phyloP scores from a whole-genome alignment of 53 echinoderm and acorn worm species.

The Actinopyga echinites region DNA sequence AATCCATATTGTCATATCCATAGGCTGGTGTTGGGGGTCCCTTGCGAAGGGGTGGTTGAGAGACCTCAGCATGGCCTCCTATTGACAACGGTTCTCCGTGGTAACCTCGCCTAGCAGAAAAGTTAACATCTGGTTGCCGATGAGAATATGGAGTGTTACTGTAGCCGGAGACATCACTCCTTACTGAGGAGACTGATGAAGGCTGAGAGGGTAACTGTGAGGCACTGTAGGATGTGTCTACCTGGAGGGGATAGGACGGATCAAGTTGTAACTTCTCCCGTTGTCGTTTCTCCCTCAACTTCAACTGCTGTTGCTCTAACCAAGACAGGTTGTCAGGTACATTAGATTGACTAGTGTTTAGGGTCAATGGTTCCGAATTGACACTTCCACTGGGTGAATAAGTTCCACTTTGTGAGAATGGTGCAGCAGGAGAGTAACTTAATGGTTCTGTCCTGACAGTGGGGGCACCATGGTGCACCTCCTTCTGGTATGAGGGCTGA shows the following conservation, averaged over 20 bases:
- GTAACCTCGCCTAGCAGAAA: constrained; percentile 34
- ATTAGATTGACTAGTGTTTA: neutral
- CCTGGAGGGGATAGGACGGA: constrained; percentile 32
- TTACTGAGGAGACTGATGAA: constrained; percentile 26
- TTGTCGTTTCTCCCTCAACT: constrained; percentile 57
- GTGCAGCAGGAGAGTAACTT: neutral
- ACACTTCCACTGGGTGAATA: constrained; percentile 23
- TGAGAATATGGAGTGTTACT: constrained; percentile 25
- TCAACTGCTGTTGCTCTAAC: constrained; percentile 77
- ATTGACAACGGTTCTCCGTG: constrained; percentile 41
- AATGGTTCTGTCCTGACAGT: neutral
- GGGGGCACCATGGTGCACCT: constrained; percentile 36
- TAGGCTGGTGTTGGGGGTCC: constrained; percentile 37
- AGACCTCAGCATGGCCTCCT: neutral
- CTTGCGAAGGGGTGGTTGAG: constrained; percentile 2
- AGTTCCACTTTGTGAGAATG: neutral
- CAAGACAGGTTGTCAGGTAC: constrained; percentile 51
- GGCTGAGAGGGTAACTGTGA: constrained; percentile 38
- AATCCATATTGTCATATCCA: constrained; percentile 36
- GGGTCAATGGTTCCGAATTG: constrained; percentile 21
- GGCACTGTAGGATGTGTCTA: constrained; percentile 17
- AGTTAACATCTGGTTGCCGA: neutral
- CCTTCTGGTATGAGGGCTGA: constrained; percentile 25
- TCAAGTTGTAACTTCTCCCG: constrained; percentile 26
- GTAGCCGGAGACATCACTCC: constrained; percentile 16